Evolutionary conservation across 2,888 invertebrate species (phyloP).

Genomic region (Keiferia lycopersicella): DNA sequence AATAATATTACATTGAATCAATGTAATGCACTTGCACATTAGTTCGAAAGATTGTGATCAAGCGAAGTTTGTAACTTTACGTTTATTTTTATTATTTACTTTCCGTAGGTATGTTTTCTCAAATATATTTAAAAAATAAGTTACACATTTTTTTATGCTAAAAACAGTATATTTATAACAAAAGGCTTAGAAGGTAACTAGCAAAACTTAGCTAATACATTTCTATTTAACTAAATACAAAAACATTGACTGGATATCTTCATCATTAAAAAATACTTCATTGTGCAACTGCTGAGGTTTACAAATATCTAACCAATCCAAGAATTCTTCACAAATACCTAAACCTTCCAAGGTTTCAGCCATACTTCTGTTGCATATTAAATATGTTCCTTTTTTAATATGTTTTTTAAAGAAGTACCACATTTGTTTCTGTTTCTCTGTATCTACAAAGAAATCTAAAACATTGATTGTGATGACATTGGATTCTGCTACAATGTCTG

Average conservation of each 20-base stretch:
- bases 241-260: constrained; percentile 64
- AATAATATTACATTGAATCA: too few species aligned
- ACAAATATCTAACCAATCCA: constrained; percentile 72
- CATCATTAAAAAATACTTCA: constrained; percentile 68
- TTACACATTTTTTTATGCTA: too few species aligned
- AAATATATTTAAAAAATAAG: too few species aligned
- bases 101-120: too few species aligned
- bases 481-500: constrained; percentile 77
- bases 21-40: too few species aligned
- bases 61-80: too few species aligned
- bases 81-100: too few species aligned
- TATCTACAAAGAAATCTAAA: constrained; percentile 85
- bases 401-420: constrained; percentile 82
- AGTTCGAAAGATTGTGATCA: too few species aligned
- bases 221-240: constrained; percentile 72
- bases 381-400: constrained; percentile 77
- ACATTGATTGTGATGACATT: constrained; percentile 86
- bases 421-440: constrained; percentile 79
- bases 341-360: constrained; percentile 74
- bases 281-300: constrained; percentile 69
- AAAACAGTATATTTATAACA: too few species aligned
- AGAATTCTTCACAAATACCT: constrained; percentile 70
- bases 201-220: background rate
- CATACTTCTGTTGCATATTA: constrained; percentile 83
- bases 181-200: background rate